These are phyloP conservation scores for Hexactinellida sp. DNA, from an alignment of 37 sponge, comb jelly and placozoan genomes.

Conservation along the genomic window DNA sequence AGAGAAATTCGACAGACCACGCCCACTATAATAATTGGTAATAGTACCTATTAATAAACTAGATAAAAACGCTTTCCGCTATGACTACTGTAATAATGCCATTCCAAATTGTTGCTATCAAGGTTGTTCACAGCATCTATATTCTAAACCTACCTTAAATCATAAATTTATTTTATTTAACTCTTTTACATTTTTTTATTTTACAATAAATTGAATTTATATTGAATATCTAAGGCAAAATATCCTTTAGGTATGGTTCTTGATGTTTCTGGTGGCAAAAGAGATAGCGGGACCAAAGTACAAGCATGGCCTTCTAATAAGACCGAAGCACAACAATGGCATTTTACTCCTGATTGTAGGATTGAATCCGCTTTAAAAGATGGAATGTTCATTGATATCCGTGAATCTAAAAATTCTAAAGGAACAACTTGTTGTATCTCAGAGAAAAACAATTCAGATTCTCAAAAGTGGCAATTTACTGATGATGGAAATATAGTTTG, in stretches of 20 bases:
- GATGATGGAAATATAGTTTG: not conserved
- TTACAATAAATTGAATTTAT: too few species aligned
- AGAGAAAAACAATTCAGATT: not conserved
- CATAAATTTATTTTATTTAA: too few species aligned
- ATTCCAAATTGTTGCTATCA: too few species aligned
- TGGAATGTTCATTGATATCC: not conserved
- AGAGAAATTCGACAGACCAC: too few species aligned
- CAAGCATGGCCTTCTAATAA: not conserved
- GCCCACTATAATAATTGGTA: too few species aligned
- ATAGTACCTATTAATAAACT: too few species aligned
- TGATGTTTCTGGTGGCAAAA: constrained; percentile 14
- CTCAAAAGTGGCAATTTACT: not conserved
- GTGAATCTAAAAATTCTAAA: not conserved
- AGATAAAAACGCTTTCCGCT: too few species aligned
- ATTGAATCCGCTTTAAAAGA: not conserved
- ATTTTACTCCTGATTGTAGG: not conserved
- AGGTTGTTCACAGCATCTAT: too few species aligned
- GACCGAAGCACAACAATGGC: not conserved
- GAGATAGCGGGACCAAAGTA: not conserved
- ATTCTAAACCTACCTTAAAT: too few species aligned
- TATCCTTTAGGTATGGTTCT: not conserved
- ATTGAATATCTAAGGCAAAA: not conserved
- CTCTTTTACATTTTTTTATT: too few species aligned
- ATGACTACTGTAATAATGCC: too few species aligned
- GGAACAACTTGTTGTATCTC: constrained; percentile 4